These are phyloP conservation scores for Alosa sapidissima DNA, from an alignment of 2,797 vertebrate species.

Conservation along the genomic window DNA sequence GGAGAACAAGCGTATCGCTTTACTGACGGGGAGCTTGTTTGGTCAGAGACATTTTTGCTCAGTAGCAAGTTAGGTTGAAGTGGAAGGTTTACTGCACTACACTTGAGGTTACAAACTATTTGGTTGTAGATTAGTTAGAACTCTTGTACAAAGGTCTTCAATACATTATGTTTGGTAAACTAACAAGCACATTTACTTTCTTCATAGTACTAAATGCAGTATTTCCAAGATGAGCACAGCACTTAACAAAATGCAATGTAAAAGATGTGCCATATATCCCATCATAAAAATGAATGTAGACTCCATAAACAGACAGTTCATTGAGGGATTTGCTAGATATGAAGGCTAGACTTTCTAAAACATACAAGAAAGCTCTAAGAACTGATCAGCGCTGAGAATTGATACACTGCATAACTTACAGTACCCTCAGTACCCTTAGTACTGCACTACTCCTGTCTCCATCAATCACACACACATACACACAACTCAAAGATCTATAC, in stretches of 20 bases:
- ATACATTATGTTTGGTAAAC: background rate
- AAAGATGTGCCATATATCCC: background rate
- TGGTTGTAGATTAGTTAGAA: background rate
- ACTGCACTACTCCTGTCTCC: background rate
- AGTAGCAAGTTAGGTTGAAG: background rate
- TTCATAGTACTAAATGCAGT: background rate
- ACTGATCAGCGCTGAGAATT: background rate
- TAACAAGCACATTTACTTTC: background rate
- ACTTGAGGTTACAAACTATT: background rate
- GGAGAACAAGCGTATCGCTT: background rate
- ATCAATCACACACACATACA: background rate
- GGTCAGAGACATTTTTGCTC: background rate
- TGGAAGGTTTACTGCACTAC: background rate
- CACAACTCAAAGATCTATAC: too few relatives aligned
- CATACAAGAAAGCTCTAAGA: background rate
- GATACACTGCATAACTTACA: background rate
- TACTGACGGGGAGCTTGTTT: background rate
- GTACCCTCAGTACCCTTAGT: background rate
- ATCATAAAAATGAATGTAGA: background rate
- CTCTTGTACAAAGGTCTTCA: background rate
- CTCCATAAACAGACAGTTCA: background rate
- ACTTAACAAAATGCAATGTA: background rate
- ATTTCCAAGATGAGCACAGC: background rate
- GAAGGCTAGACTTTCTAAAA: background rate
- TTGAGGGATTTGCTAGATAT: background rate